Conservation (phyloP, 2,797 vertebrate species). For the Siniperca undulata region DNA sequence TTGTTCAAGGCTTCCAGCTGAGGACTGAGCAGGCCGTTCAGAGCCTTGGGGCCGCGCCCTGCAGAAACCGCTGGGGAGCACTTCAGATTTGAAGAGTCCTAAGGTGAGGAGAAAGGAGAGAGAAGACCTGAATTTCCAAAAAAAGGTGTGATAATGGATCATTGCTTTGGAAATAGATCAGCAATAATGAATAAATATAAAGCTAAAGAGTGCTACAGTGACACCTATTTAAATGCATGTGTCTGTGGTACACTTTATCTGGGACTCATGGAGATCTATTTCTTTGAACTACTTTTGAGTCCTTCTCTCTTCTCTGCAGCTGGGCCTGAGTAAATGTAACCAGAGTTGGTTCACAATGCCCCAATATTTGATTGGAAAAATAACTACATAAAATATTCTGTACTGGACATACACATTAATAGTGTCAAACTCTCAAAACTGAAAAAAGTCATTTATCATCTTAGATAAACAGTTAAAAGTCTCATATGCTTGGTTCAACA, state of each 20-base stretch:
- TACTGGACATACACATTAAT: background rate
- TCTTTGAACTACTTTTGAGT: slow-evolving; percentile 62
- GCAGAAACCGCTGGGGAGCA: slow-evolving; percentile 75
- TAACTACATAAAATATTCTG: slow-evolving; percentile 2
- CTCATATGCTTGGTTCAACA: slow-evolving; percentile 16
- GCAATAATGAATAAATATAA: slow-evolving; percentile 30
- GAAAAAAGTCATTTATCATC: background rate
- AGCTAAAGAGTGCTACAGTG: slow-evolving; percentile 19
- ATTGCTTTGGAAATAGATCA: slow-evolving; percentile 48
- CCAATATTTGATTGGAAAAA: slow-evolving; percentile 14
- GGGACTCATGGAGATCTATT: slow-evolving; percentile 49
- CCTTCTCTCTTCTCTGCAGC: slow-evolving; percentile 39
- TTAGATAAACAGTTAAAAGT: background rate
- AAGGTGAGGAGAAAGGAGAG: background rate
- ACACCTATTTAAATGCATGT: slow-evolving; percentile 29
- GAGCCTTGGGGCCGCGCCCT: slow-evolving; percentile 87
- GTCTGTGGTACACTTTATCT: slow-evolving; percentile 48
- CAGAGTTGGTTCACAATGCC: background rate
- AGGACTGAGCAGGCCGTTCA: slow-evolving; percentile 94
- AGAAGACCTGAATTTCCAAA: slow-evolving; percentile 24
- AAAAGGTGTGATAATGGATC: slow-evolving; percentile 4
- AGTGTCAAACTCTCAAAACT: background rate
- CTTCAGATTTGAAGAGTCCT: slow-evolving; percentile 73
- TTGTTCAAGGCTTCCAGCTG: slow-evolving; percentile 91
- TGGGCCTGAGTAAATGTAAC: slow-evolving; percentile 15